phyloP scores from a whole-genome alignment of 1,140 invertebrate species.

The Eufriesea mexicana region DNA sequence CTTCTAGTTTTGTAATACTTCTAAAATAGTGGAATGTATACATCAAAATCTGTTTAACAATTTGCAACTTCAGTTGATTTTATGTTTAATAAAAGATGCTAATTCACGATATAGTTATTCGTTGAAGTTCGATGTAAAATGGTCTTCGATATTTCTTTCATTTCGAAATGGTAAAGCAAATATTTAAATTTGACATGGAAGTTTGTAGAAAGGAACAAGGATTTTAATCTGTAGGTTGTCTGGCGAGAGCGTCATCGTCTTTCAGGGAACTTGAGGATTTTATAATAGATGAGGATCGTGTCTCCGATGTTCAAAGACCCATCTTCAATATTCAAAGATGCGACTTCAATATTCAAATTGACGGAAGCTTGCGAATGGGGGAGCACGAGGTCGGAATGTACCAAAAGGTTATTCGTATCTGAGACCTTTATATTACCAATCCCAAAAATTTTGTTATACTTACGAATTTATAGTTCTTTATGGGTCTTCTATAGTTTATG shows the following conservation, averaged over 20 bases:
- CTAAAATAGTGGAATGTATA: too few relatives aligned
- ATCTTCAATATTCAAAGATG: conserved; percentile 49
- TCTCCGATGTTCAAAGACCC: conserved; percentile 39
- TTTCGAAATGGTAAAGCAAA: background rate
- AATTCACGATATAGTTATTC: too few relatives aligned
- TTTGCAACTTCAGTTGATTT: too few relatives aligned
- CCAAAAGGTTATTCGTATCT: too few relatives aligned
- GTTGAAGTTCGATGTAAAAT: background rate
- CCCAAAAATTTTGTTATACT: too few relatives aligned
- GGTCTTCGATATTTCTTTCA: background rate
- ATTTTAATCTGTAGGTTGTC: conserved; percentile 25
- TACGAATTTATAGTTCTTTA: too few relatives aligned
- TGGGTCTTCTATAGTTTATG: too few relatives aligned
- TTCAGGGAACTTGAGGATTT: conserved; percentile 6
- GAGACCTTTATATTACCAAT: too few relatives aligned
- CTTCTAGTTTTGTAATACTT: too few relatives aligned
- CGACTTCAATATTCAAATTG: conserved; percentile 59
- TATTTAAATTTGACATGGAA: background rate
- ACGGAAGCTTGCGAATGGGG: conserved; percentile 8
- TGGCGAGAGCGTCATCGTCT: background rate
- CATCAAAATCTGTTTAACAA: too few relatives aligned
- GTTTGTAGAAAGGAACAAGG: conserved; percentile 12
- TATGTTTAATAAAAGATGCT: too few relatives aligned
- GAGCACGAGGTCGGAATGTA: conserved; percentile 13
- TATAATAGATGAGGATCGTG: conserved; percentile 41